A percentile compares a stretch with the other conserved stretches of the same genome.
Evolutionary conservation across 2,113 vertebrate species (phyloP).

Genomic region (Lontra canadensis): DNA sequence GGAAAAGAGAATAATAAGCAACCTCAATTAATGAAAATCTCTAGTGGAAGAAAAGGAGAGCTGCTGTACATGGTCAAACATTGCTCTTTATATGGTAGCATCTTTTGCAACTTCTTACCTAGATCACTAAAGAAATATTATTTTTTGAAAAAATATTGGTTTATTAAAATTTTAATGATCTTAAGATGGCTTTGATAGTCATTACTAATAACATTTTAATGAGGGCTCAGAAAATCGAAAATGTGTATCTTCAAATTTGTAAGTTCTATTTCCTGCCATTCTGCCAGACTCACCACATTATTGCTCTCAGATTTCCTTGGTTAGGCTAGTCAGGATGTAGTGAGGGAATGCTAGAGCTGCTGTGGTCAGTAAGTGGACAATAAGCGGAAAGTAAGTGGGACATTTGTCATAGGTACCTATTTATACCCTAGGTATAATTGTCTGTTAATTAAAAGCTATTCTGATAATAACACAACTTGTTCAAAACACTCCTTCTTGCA

Average conservation of each 20-base stretch:
- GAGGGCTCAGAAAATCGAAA: not conserved
- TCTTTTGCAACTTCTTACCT: not conserved
- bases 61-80: not conserved
- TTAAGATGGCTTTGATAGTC: not conserved
- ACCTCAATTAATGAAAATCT: not conserved
- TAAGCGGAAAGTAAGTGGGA: not conserved
- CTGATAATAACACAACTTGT: not conserved
- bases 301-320: not conserved
- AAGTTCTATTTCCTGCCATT: not conserved
- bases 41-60: not conserved
- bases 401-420: not conserved
- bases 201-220: not conserved
- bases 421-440: not conserved
- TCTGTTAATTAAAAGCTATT: not conserved
- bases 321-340: not conserved
- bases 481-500: not conserved
- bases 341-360: not conserved
- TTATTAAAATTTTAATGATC: not conserved
- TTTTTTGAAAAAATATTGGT: not conserved
- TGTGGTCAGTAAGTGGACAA: not conserved
- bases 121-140: not conserved
- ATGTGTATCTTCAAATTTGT: not conserved
- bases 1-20: not conserved
- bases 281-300: not conserved
- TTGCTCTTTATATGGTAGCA: not conserved